Base-by-base conservation (phyloP, 2,888 invertebrate species). In the Archips crataeganus region DNA sequence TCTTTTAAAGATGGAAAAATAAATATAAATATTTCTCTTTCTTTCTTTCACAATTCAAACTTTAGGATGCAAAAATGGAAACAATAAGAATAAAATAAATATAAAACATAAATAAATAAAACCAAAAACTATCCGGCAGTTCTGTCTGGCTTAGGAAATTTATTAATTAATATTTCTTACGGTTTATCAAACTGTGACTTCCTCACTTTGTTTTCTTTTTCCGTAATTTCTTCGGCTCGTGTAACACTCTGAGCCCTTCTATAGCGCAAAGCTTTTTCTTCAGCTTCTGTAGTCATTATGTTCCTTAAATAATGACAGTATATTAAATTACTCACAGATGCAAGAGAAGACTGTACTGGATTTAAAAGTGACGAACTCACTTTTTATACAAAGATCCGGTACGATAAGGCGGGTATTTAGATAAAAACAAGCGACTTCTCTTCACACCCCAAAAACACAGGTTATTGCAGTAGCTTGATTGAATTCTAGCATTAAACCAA, bases 231-330 rank as follows among this genome's bases (percentile, higher is more conserved):
- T 90, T 98, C 98, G 42, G 98, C 98, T 77, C 97, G 95, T 6
- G 98, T 97, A 49, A 97, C 98, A 93, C 98, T 98, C 86, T 97
- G 97, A 4, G 98, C 96, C 82, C 98, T 95, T 82, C 97, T 95
- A 80, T 95, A 95, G 49, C 97, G 95, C 69, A 96, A 88, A 66
- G 93, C 80, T 74, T 95, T 96, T 76, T 95, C 95, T 75, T 96
- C 94, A 42, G 84, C 74, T 77, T 92, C 93, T 36, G 85, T 79
- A 76, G 87, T 83, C 93, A 93, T 94, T 81, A 77, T 84, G 76
- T 71, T 59, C 0, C 60, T 60, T 39, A 59, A 34, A 60, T 8
- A 5, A 36, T 10, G 6, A 36, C n/a, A 36, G 6, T 60, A 9
- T 23, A 23, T 23, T 23, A n/a, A 60, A 39, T 39, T 60, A 13